phyloP scores from a whole-genome alignment of 2,113 vertebrate species.

The Podilymbus podiceps region DNA sequence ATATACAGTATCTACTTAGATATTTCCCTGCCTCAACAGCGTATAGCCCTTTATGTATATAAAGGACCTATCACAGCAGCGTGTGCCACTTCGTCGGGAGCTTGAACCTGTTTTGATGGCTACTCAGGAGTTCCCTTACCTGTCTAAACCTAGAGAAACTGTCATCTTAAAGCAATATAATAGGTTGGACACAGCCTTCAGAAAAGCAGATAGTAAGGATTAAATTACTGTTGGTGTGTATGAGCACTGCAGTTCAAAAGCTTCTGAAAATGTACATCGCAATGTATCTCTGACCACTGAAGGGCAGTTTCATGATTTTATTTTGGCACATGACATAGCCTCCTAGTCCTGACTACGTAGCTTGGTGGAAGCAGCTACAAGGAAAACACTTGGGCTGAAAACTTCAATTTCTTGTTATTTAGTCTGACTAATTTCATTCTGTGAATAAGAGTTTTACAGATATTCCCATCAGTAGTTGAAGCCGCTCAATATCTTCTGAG shows the following conservation, averaged over 20 bases:
- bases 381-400: background rate
- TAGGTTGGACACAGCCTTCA: background rate
- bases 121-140: background rate
- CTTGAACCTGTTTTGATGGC: background rate
- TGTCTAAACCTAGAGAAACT: background rate
- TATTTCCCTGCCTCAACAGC: background rate
- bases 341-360: background rate
- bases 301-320: background rate
- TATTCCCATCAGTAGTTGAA: background rate
- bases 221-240: background rate
- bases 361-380: background rate
- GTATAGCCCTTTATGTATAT: background rate
- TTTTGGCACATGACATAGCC: background rate
- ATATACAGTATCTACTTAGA: background rate
- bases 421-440: background rate
- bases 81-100: background rate
- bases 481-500: background rate
- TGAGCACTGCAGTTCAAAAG: background rate
- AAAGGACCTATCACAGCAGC: background rate
- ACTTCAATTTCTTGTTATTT: background rate
- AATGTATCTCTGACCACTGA: background rate
- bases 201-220: background rate
- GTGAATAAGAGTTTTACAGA: background rate
- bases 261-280: background rate
- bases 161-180: background rate